These are phyloP conservation scores for Drymonia ruficornis DNA, from an alignment of 2,888 invertebrate species.

Conservation along the genomic window DNA sequence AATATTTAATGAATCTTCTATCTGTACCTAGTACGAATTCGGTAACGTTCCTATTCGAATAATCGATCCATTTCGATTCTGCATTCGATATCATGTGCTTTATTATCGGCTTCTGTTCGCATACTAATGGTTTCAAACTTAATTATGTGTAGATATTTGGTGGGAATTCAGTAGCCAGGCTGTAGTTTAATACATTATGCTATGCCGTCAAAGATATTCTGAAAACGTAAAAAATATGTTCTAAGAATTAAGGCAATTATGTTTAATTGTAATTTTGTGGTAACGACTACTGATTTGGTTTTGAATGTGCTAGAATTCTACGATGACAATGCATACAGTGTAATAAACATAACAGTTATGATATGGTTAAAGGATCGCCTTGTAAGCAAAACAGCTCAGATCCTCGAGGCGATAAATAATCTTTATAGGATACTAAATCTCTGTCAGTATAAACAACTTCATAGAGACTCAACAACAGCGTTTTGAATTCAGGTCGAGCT, in stretches of 20 bases:
- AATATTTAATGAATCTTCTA: neutral
- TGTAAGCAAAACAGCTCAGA: too few species aligned
- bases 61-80: conserved; percentile 16
- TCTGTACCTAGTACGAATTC: neutral
- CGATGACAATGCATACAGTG: too few species aligned
- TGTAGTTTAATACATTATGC: conserved; percentile 8
- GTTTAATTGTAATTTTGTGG: too few species aligned
- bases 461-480: neutral
- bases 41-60: neutral
- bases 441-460: neutral
- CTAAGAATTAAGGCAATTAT: neutral
- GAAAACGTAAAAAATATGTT: conserved; percentile 1
- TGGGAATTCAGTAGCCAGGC: conserved; percentile 14
- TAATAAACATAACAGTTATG: neutral
- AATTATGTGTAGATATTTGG: conserved; percentile 18
- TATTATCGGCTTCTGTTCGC: conserved; percentile 11
- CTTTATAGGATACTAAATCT: too few species aligned
- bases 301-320: too few species aligned
- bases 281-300: too few species aligned
- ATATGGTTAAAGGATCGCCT: neutral
- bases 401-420: too few species aligned
- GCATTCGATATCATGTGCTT: conserved; percentile 12
- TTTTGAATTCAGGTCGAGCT: neutral
- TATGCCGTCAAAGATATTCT: conserved; percentile 21
- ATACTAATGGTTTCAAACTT: conserved; percentile 23